These are phyloP conservation scores for Elysia crispata DNA, from an alignment of 2,888 invertebrate genomes.

Conservation along the genomic window DNA sequence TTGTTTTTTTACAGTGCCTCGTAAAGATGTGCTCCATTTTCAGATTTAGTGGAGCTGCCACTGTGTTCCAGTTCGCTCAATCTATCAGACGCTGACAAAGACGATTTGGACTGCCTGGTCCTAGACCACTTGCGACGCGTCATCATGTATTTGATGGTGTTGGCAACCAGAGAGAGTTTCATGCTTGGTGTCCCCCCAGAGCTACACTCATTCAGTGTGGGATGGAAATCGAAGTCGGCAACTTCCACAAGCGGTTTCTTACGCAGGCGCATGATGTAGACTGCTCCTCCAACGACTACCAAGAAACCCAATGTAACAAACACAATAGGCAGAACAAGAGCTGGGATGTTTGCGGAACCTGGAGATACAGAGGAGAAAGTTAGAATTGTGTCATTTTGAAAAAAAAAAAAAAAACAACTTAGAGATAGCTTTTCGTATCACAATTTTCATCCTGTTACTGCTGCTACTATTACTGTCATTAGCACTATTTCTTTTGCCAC, in stretches of 20 bases:
- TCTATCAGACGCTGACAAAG: no score
- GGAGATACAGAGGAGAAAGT: conserved; percentile 23
- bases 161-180: not conserved
- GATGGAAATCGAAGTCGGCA: conserved; percentile 69
- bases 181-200: not conserved
- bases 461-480: no score
- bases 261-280: conserved; percentile 52
- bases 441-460: no score
- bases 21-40: no score
- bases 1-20: no score
- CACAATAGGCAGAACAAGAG: conserved; percentile 52
- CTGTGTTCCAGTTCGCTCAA: no score
- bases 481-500: no score
- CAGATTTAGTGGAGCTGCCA: no score
- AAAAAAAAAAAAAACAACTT: conserved; percentile 7
- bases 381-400: no score
- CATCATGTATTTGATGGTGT: conserved; percentile 36
- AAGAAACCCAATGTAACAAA: conserved; percentile 51
- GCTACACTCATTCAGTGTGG: conserved; percentile 46
- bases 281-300: conserved; percentile 48
- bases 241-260: conserved; percentile 58
- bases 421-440: no score
- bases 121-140: not conserved
- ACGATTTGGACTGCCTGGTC: no score
- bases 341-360: conserved; percentile 49